Evolutionary conservation across 2,888 invertebrate species (phyloP).

Genomic region (Brachypalpus laphriformis): DNA sequence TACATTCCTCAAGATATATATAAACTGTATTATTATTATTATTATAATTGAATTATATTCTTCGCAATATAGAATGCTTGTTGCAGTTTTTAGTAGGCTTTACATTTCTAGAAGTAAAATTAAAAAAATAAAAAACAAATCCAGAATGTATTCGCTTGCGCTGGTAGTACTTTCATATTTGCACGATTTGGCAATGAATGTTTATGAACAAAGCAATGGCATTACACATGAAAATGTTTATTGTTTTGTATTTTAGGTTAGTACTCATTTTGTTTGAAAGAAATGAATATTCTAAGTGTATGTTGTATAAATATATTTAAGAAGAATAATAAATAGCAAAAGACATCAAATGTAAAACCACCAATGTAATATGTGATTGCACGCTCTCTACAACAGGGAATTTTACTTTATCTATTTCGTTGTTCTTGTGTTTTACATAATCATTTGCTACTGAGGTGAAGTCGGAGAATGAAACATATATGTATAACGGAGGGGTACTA

Average conservation of each 20-base stretch:
- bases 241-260: conserved; percentile 7
- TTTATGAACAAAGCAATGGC: not conserved
- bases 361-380: conserved; percentile 38
- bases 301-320: conserved; percentile 33
- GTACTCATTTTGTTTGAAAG: conserved; percentile 1
- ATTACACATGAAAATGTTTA: not conserved
- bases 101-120: conserved; percentile 13
- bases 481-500: no score
- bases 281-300: conserved; percentile 32
- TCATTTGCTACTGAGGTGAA: not conserved
- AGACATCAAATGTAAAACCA: conserved; percentile 37
- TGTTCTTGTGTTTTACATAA: not conserved
- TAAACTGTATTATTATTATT: conserved; percentile 38
- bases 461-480: not conserved
- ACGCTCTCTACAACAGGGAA: conserved; percentile 23
- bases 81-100: conserved; percentile 54
- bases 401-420: not conserved
- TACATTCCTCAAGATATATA: conserved; percentile 32
- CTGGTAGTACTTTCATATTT: not conserved
- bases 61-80: conserved; percentile 55
- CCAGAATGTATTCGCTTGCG: not conserved
- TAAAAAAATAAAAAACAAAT: not conserved
- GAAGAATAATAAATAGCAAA: conserved; percentile 65
- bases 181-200: conserved; percentile 1
- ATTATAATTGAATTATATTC: conserved; percentile 38